phyloP scores from a whole-genome alignment of 2,113 vertebrate species.

The Ictidomys tridecemlineatus region DNA sequence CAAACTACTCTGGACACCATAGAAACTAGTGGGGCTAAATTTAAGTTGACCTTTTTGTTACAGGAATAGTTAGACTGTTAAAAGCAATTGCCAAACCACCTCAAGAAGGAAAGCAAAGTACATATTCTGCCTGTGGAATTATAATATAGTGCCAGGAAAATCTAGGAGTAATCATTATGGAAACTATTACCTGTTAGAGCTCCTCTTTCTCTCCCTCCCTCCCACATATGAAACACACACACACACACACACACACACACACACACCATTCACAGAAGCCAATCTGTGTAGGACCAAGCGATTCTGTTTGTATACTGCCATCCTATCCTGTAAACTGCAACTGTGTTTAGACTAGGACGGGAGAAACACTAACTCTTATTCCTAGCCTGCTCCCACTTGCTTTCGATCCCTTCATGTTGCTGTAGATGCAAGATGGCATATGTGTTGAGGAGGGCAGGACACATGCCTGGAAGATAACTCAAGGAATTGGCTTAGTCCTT shows the following conservation, averaged over 20 bases:
- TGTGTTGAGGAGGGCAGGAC: background rate
- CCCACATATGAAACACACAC: background rate
- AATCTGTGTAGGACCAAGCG: background rate
- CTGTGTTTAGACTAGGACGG: background rate
- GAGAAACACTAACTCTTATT: background rate
- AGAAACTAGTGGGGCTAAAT: background rate
- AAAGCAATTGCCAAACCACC: background rate
- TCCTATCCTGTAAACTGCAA: background rate
- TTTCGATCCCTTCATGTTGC: background rate
- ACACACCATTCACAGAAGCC: background rate
- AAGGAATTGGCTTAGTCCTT: conserved; percentile 79
- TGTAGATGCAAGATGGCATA: background rate
- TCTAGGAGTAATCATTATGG: background rate
- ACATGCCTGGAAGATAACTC: conserved; percentile 69
- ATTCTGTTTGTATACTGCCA: background rate
- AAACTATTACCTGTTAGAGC: background rate
- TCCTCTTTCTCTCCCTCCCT: background rate
- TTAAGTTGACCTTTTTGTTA: conserved; percentile 7
- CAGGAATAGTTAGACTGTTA: background rate
- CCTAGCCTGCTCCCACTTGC: background rate
- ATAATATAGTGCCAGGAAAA: background rate
- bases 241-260: background rate
- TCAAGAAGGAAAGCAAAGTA: conserved; percentile 10
- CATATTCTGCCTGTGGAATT: background rate
- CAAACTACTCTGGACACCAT: background rate